These are phyloP conservation scores for Ormyrus labotus DNA, from an alignment of 2,888 invertebrate genomes.

Conservation along the genomic window DNA sequence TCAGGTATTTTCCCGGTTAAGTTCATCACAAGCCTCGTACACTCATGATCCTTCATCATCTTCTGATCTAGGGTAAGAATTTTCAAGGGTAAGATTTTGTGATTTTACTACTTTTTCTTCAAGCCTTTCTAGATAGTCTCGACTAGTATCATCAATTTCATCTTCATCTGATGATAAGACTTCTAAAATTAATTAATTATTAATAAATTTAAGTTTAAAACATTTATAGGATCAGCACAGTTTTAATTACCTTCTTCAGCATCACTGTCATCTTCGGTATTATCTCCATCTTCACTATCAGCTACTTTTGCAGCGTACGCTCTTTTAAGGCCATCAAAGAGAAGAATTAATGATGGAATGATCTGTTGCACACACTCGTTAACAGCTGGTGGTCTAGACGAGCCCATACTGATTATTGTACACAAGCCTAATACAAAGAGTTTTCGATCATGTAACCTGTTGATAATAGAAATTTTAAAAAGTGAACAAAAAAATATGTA, in stretches of 20 bases:
- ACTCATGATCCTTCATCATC: slow-evolving; percentile 79
- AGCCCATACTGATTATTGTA: slow-evolving; percentile 88
- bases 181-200: slow-evolving; percentile 76
- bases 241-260: slow-evolving; percentile 79
- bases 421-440: slow-evolving; percentile 95
- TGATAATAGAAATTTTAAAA: neutral
- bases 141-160: slow-evolving; percentile 91
- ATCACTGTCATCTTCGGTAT: slow-evolving; percentile 87
- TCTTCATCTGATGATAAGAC: slow-evolving; percentile 95
- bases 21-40: too few species aligned
- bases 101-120: slow-evolving; percentile 82
- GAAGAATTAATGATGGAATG: slow-evolving; percentile 90
- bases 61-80: slow-evolving; percentile 76
- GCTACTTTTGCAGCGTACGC: slow-evolving; percentile 93
- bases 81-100: slow-evolving; percentile 79
- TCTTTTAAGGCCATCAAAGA: slow-evolving; percentile 95
- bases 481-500: too few species aligned
- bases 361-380: slow-evolving; percentile 87
- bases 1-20: too few species aligned
- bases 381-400: slow-evolving; percentile 84
- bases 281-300: slow-evolving; percentile 88
- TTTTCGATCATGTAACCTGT: slow-evolving; percentile 92
- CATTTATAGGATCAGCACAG: neutral
- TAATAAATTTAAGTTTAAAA: slow-evolving; percentile 7
- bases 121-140: slow-evolving; percentile 89